Evolutionary conservation across 1,140 invertebrate genomes (phyloP), one percentile per base, ranked within the genome.

Genomic region (Eumeta japonica): DNA sequence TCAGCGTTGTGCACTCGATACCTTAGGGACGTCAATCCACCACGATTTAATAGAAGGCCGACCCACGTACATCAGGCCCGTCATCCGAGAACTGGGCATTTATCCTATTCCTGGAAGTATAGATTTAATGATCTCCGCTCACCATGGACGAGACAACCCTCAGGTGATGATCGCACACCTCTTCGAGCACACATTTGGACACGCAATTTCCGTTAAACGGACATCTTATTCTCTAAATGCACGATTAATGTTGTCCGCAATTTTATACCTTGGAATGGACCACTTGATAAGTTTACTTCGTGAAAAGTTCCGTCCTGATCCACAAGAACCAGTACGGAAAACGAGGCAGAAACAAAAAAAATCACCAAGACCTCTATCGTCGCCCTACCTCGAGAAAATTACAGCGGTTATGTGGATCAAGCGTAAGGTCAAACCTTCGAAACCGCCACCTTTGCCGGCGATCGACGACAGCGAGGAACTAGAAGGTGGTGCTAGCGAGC

Each of bases 11-110:
- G 58, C 63, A 0, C 51, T 73, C 35, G 62, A 73, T 19, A 38
- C 40, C 3, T 48, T 73, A 43, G 50, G 58, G 34, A 46, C 52
- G 30, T 46, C 43, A 7, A 64, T 73, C 16, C 63, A 73, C 34
- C 63, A 73, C 46, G 68, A 73, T 34, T 35, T 68, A 33, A 35
- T 73, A 1, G 65, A 68, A 52, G 65, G 62, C 3, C 53, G 61
- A 1, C 64, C 68, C 1, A 15, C 54, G 1, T 48, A 57, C 18
- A 56, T 57, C 0, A 44, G 55, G 3, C 32, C 17, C 19, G 12
- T 66, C 7, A 62, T 73, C 39, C 38, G 45, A 27, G 43, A 45
- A 12, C 39, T 73, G 10, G 68, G 65, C 2, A 10, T 73, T 15
- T 45, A 45, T n/a, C 65, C 65, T 12, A 50, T 50, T 17, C 68